phyloP scores from a whole-genome alignment of 1,140 invertebrate species.

The Mercenaria mercenaria region DNA sequence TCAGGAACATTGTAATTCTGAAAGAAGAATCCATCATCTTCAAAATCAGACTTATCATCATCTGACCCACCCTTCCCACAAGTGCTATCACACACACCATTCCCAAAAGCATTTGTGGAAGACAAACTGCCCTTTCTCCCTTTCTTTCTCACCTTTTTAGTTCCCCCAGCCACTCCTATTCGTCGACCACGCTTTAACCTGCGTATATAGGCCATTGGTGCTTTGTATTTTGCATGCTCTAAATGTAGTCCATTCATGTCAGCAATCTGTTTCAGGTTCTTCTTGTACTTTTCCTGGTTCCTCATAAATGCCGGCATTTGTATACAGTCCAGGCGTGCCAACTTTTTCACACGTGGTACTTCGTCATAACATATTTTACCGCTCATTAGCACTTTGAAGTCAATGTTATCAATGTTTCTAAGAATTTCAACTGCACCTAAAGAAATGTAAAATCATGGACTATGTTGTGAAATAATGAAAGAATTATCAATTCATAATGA shows the following conservation, averaged over 20 bases:
- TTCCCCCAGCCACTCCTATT: constrained; percentile 65
- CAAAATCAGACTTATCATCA: constrained; percentile 7
- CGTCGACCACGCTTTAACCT: constrained; percentile 72
- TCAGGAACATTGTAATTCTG: constrained; percentile 6
- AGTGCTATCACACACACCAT: constrained; percentile 5
- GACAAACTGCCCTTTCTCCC: constrained; percentile 52
- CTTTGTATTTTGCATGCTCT: constrained; percentile 67
- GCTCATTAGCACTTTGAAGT: constrained; percentile 83
- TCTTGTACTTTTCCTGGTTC: constrained; percentile 82
- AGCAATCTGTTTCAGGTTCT: constrained; percentile 80
- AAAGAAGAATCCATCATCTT: constrained; percentile 49
- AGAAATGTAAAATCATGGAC: constrained; percentile 3
- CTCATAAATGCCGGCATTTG: constrained; percentile 83
- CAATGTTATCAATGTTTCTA: constrained; percentile 83
- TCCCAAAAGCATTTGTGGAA: constrained; percentile 42
- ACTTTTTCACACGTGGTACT: constrained; percentile 79
- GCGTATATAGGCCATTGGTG: constrained; percentile 73
- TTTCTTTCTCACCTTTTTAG: constrained; percentile 76
- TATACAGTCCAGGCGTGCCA: constrained; percentile 81
- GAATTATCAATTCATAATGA: no score
- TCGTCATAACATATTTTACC: constrained; percentile 85
- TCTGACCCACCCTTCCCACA: constrained; percentile 14
- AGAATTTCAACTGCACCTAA: constrained; percentile 85
- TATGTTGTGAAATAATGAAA: no score
- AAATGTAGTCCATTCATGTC: constrained; percentile 80